Evolutionary conservation across 2,888 invertebrate species (phyloP), one percentile per base, ranked within the genome.

Genomic region (Hyles lineata): DNA sequence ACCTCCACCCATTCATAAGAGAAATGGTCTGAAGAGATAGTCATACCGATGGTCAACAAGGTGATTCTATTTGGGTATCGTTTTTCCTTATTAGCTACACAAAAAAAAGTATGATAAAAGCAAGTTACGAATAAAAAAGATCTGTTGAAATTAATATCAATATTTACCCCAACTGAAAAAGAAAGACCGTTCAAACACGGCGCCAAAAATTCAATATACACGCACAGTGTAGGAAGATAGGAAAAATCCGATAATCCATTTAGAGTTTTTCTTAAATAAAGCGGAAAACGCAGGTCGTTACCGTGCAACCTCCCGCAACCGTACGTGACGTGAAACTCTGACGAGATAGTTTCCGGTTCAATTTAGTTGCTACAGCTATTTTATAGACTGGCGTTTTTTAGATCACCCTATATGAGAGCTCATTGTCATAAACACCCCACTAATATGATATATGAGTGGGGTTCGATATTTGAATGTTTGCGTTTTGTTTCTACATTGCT

Each of bases 301-400:
- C 83, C 82, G 77, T 74, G 75, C 79, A 80, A 76, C 80, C 78
- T 80, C 80, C 80, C 80, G 73, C 76, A 75, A 75, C 75, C 76
- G 85, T 84, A 87, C 87, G 88, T 88, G 88, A 86, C 83, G 79
- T 75, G 87, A 88, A 88, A 84, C 81, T 77, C 80, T 83, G 83
- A 83, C 76, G 74, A 77, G 83, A 82, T 83, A 85, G 84, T 84
- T 83, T 82, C 81, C 82, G 76, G 79, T 79, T 80, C 84, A 86
- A 85, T 88, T 87, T 87, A 83, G 83, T 84, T 82, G 81, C 81
- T 80, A 81, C 79, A 78, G 82, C 77, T 70, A 75, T 83, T 88
- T 86, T 85, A 84, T 85, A 83, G 79, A 72, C 74, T 72, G 70
- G 67, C 78, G 72, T 80, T 80, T 77, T 80, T 80, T 72, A 71